These are phyloP conservation scores for Phrynocephalus forsythii DNA, from an alignment of 2,797 vertebrate genomes.

Conservation along the genomic window DNA sequence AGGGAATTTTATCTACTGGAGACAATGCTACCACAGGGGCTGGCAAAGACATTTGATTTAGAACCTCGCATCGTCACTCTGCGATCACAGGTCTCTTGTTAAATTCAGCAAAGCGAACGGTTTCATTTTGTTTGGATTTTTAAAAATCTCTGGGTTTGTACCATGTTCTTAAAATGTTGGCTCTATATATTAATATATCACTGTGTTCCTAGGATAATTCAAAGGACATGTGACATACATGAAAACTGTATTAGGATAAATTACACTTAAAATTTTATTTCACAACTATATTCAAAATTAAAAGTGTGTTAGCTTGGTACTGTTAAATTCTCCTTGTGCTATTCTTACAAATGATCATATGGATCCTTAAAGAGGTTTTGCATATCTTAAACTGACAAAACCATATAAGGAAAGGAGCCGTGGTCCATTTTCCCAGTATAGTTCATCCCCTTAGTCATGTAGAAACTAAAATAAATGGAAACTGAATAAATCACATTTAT, in stretches of 20 bases:
- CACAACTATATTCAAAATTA: too few relatives aligned
- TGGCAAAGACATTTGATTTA: constrained; percentile 51
- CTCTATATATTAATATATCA: neutral
- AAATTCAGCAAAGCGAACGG: constrained; percentile 61
- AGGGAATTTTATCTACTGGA: constrained; percentile 30
- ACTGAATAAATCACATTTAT: neutral
- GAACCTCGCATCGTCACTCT: constrained; percentile 28
- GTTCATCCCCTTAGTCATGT: too few relatives aligned
- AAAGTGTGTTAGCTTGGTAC: neutral
- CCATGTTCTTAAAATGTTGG: neutral
- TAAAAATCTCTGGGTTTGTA: neutral
- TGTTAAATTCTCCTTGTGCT: neutral
- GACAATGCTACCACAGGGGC: constrained; percentile 61
- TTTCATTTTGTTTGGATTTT: neutral
- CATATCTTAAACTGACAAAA: neutral
- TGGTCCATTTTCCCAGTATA: neutral
- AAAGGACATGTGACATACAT: neutral
- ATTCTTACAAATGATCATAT: neutral
- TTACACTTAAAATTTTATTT: neutral
- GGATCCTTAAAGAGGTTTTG: neutral
- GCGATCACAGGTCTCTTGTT: constrained; percentile 40
- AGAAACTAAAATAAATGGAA: neutral
- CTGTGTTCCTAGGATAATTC: neutral
- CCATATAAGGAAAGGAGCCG: neutral
- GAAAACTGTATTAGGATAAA: neutral